Base-by-base conservation (phyloP, 2,797 vertebrate genomes). In the Chelidonichthys spinosus region DNA sequence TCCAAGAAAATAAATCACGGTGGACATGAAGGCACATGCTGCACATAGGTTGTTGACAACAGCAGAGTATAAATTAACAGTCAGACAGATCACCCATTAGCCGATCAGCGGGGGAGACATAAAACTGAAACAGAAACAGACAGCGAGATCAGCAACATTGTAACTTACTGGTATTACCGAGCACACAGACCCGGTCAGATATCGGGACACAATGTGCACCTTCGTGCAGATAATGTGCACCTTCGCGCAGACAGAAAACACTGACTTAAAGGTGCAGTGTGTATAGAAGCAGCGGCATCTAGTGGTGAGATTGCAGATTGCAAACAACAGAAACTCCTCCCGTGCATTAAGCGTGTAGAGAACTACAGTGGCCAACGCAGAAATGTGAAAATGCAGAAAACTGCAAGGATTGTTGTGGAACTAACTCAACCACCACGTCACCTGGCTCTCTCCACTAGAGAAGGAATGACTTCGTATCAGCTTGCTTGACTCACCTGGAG, bases 111-210 rank as follows among this genome's bases (percentile, higher is more conserved):
- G 18, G 54, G 72, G 52, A 72, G 44, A 36, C 52, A 46, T 37
- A 63, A 85, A 81, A 53, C 44, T 65, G 49, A 59, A 55, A 42
- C 33, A 42, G 66, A 81, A 74, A 71, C 72, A 73, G 55, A 82
- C 73, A 55, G 33, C 35, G 15, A 25, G 50, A 78, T 81, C 58
- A 62, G 63, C 60, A 63, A 5, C 10, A 10, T 50, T 18, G 3
- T 25, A 56, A 63, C 36, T 53, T 18, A 46, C 61, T 71, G 50
- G 25, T 33, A 53, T 49, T 39, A 63, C 69, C 15, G 3, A 32
- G 39, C 39, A 14, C 63, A 44, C 35, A 62, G n/a, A 69, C 69
- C 65, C 58, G 14, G 54, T n/a, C n/a, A 50, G 7, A 37, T 49
- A 36, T 58, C 49, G 53, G 36, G 43, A 70, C 47, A 50, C 5